Evolutionary conservation across 92 coral and sea anemone genomes (phyloP), one percentile per base, ranked within the genome.

Genomic region (Palythoa caribaeorum): DNA sequence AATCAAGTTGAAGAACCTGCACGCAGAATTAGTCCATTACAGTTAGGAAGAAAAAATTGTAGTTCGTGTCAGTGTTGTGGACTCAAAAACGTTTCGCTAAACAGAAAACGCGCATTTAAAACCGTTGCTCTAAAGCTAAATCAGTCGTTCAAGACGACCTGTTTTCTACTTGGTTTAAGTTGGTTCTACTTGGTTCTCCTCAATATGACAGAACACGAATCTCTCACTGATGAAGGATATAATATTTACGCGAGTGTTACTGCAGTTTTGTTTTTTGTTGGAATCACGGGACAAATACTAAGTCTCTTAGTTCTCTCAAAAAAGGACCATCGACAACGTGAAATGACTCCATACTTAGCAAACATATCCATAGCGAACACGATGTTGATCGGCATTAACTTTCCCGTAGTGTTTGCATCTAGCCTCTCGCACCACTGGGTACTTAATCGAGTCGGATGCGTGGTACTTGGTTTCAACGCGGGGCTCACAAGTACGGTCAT

Each of bases 361-460:
- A 87, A 84, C 74, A 87, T 91, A 16, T 84, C 91, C 20, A 73
- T 87, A 6, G 93, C 93, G 38, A 91, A 91, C 80, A 44, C 89
- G 1, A 83, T 80, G 9, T 39, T 91, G 16, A 53, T 91, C 6
- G 39, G 50, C 14, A 66, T 81, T n/a, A 59, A 59, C 65, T 80
- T 71, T 38, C 92, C 92, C 35, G 84, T 85, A 44, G 51, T 74
- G 28, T 83, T 89, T 10, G 60, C 77, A 76, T 79, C 86, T 11
- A 80, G 88, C 40, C 9, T 75, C 14, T 20, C 76, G 73, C 20
- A 77, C n/a, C 10, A 83, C 17, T 89, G 92, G 92, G 15, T 76
- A 36, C 84, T 83, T 52, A 55, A 47, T 81, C 16, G 70, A 4
- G 48, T 16, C 69, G 76, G 76, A 17, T 89, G 92, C 51, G 16